Percentiles rank a stretch among this genome's conserved stretches.
Conservation (phyloP, 2,888 invertebrate genomes). For the Aleiodes alternator region DNA sequence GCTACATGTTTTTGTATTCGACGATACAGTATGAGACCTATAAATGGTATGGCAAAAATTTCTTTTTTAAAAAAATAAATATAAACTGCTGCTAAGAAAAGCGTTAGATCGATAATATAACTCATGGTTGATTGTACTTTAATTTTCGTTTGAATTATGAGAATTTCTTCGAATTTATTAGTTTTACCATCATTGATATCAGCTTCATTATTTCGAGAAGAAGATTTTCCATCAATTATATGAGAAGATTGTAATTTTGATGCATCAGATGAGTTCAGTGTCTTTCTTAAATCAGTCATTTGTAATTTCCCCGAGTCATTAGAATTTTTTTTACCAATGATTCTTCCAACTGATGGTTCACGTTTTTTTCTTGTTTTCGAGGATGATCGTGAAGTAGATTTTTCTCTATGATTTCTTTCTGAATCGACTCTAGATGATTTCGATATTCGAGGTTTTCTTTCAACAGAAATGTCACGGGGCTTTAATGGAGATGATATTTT, state of each 20-base stretch:
- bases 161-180: constrained; percentile 71
- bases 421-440: constrained; percentile 1
- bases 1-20: constrained; percentile 83
- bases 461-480: constrained; percentile 62
- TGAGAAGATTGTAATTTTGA: too few species aligned
- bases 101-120: constrained; percentile 85
- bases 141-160: constrained; percentile 81
- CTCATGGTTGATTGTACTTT: constrained; percentile 84
- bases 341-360: background rate
- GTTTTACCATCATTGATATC: constrained; percentile 5
- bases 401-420: constrained; percentile 18
- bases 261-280: too few species aligned
- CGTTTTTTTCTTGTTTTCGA: constrained; percentile 52
- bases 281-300: too few species aligned
- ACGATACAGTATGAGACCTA: constrained; percentile 86
- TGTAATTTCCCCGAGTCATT: too few species aligned
- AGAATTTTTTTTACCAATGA: constrained; percentile 35
- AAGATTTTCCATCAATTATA: too few species aligned
- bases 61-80: constrained; percentile 89
- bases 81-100: constrained; percentile 87
- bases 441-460: constrained; percentile 52
- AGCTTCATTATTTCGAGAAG: too few species aligned
- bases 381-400: constrained; percentile 52
- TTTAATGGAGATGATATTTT: constrained; percentile 44
- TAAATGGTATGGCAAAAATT: constrained; percentile 86